Evolutionary conservation across 2,888 invertebrate species (phyloP).

Genomic region (Sepioteuthis lessoniana): DNA sequence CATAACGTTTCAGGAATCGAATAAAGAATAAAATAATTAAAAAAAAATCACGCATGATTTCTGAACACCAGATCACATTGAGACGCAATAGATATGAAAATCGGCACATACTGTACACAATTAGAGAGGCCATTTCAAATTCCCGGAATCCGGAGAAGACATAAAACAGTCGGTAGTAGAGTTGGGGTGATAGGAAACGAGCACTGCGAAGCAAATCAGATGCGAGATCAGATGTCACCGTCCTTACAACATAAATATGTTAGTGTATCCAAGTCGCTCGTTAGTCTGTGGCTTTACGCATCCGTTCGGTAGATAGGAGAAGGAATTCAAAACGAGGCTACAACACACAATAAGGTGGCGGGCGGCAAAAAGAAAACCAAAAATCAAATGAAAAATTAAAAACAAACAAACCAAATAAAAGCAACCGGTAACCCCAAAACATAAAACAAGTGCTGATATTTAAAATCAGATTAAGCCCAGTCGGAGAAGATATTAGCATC

Average conservation of each 20-base stretch:
- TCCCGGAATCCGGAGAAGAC: neutral
- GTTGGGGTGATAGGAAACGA: neutral
- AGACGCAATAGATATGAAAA: neutral
- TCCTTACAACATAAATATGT: neutral
- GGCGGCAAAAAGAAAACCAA: neutral
- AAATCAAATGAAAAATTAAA: no score
- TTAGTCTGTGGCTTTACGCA: neutral
- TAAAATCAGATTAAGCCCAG: neutral
- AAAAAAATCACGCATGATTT: neutral
- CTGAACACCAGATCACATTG: neutral
- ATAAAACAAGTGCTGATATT: conserved; percentile 33
- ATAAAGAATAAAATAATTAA: neutral
- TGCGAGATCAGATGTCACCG: conserved; percentile 12
- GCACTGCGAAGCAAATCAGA: neutral
- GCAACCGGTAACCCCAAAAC: no score
- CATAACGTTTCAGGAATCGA: neutral
- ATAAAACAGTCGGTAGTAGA: neutral
- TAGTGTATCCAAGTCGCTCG: neutral
- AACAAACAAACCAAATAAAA: no score
- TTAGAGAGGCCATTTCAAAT: neutral
- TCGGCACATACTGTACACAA: neutral
- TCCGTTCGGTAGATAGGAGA: neutral
- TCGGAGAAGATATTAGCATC: neutral
- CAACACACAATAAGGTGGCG: neutral
- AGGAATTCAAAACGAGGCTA: neutral